Evolutionary conservation across 30 jellyfish, hydroid and myxozoan species (phyloP), one percentile per base, ranked within the genome.

Genomic region (Cassiopea xamachana): DNA sequence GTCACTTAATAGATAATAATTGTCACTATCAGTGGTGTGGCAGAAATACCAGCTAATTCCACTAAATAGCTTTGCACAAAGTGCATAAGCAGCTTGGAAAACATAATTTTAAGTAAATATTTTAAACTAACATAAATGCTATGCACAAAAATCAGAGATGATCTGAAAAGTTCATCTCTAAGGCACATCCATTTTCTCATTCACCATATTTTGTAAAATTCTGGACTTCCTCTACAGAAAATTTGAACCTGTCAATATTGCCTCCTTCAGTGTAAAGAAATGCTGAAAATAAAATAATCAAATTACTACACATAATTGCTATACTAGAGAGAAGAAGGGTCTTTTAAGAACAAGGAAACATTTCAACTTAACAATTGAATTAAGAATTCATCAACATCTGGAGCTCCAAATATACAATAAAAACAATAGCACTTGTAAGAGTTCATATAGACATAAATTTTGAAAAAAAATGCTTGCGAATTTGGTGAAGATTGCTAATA

Each of bases 231-330:
- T 89, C 93, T 6, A 94, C 46, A 7, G 98, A 79, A 9, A 86
- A 90, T 62, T 85, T 89, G 85, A 89, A 94, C 69, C 98, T 75
- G 64, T 94, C 87, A 58, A 84, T 85, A 46, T 96, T 90, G 45
- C 98, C 98, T 60, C 94, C 98, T 5, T 71, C 92, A 2, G 98
- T 89, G 3, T 85, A 48, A 10, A 96, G 93, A 88, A 81, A 90
- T 6, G 89, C 98, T 94, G 82, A n/a, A 85, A 87, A 79, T 9
- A 68, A 62, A 64, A 80, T 16, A 64, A 27, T 27, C 39, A 27
- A 27, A 27, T 27, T 27, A 27, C 39, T 27, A 59, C 8, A 59
- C 69, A 59, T 6, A 59, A 59, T 59, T 6, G 8, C 8, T 6
- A 14, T 7, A 59, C 14, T 59, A 6, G 8, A 7, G 8, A 6